Evolutionary conservation across 2,797 vertebrate genomes (phyloP).

Genomic region (Enteromius paludinosus): DNA sequence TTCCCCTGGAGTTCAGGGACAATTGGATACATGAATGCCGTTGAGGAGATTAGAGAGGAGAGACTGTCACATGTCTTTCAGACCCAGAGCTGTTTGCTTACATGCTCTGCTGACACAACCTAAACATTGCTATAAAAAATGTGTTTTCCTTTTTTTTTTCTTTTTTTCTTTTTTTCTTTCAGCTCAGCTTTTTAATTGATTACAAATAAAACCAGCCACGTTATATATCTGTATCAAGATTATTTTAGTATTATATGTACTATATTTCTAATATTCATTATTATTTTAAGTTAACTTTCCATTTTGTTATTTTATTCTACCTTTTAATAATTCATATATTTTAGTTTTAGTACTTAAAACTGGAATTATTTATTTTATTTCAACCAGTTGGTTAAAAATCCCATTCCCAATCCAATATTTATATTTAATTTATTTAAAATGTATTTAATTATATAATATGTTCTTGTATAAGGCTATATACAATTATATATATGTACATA

Average conservation of each 20-base stretch:
- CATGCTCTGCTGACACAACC: neutral
- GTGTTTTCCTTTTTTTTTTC: neutral
- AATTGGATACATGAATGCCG: constrained; percentile 49
- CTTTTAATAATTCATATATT: neutral
- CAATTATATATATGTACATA: neutral
- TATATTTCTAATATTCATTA: neutral
- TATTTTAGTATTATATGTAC: neutral
- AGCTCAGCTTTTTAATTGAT: neutral
- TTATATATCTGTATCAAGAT: neutral
- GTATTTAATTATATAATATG: neutral
- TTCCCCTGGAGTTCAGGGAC: constrained; percentile 49
- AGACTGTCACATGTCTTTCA: constrained; percentile 2
- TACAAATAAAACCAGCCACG: too few species aligned
- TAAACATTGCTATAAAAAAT: neutral
- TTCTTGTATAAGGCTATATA: neutral
- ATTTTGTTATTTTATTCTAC: neutral
- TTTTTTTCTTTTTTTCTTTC: neutral
- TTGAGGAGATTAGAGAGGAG: constrained; percentile 50
- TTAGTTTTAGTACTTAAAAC: neutral
- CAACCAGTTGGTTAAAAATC: neutral
- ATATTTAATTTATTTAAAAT: neutral
- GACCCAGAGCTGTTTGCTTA: neutral
- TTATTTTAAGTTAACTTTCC: neutral
- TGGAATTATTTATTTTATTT: neutral
- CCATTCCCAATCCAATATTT: neutral